Evolutionary conservation across 2,888 invertebrate genomes (phyloP), one percentile per base, ranked within the genome.

Genomic region (Andrena trimmerana): DNA sequence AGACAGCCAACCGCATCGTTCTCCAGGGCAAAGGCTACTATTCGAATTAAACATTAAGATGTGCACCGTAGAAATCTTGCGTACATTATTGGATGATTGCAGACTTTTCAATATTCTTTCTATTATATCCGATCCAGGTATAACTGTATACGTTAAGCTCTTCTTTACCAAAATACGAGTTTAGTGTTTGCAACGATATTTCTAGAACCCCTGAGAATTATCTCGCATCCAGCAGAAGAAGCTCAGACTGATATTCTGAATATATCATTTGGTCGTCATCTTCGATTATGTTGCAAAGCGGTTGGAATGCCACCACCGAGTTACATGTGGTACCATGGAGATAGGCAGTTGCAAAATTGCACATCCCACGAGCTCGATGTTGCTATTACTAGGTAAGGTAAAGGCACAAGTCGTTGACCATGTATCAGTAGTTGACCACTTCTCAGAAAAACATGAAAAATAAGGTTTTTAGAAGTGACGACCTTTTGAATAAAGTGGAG

Each of bases 231-330:
- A 2, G 86, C 89, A 31, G 63, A 82, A 8, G 66, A 73, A 52
- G 31, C 65, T 8, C 76, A 74, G 20, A 65, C 31, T 0, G 65
- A 83, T 13, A 65, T 42, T 48, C 71, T 88, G 31, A 78, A 82
- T 62, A 42, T 92, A 63, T 78, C 81, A 2, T 52, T 92, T 20
- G 90, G 90, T 0, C 76, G 86, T 8, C 67, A 20, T 13, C 71
- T 93, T 36, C 80, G 50, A 10, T 84, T 94, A 7, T 79, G 70
- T 2, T 94, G 93, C 42, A 81, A 86, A 87, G 94, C 93, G 8
- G 68, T 33, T 2, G 92, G 93, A 16, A 86, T 94, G 67, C 94
- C 93, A 70, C 90, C 90, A 0, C 93, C 93, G 0, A 87, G 48
- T 69, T 94, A 93, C 36, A 63, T 78, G 3, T 94, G 94, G 94